Evolutionary conservation across 2,797 vertebrate species (phyloP).

Genomic region (Coluber constrictor): DNA sequence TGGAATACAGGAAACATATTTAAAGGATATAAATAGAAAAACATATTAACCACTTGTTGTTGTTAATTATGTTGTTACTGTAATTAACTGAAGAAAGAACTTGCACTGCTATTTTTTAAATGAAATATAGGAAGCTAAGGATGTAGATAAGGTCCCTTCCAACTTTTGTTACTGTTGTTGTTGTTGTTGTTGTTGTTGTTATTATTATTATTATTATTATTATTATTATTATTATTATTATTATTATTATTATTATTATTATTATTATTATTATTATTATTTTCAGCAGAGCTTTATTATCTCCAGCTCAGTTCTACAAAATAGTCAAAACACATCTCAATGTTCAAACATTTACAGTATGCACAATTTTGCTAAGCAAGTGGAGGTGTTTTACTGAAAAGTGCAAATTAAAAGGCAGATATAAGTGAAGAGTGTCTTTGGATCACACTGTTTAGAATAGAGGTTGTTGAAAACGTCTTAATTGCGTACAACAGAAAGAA

Average conservation of each 20-base stretch:
- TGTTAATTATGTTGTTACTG: not conserved
- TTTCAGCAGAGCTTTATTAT: constrained; percentile 61
- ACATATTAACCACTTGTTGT: not conserved
- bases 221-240: too few species aligned
- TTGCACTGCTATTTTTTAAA: not conserved
- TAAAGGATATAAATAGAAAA: not conserved
- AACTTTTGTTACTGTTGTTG: too few species aligned
- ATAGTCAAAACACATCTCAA: constrained; percentile 47
- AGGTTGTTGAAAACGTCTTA: not conserved
- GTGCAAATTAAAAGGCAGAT: constrained; percentile 43
- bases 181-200: too few species aligned
- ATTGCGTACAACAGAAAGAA: not conserved
- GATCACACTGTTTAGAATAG: not conserved
- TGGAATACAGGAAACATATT: not conserved
- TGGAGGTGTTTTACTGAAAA: constrained; percentile 44
- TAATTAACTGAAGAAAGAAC: not conserved
- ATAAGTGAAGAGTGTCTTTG: not conserved
- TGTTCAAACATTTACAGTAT: constrained; percentile 49
- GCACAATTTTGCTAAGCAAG: constrained; percentile 44
- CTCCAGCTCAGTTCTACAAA: constrained; percentile 55
- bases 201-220: accelerated
- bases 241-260: too few species aligned
- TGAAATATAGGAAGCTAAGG: not conserved
- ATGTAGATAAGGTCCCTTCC: not conserved
- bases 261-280: not conserved